Percentiles rank a stretch among this genome's conserved stretches.
These are phyloP conservation scores for Flexamia atlantica DNA, from an alignment of 2,888 invertebrate species.

Conservation along the genomic window DNA sequence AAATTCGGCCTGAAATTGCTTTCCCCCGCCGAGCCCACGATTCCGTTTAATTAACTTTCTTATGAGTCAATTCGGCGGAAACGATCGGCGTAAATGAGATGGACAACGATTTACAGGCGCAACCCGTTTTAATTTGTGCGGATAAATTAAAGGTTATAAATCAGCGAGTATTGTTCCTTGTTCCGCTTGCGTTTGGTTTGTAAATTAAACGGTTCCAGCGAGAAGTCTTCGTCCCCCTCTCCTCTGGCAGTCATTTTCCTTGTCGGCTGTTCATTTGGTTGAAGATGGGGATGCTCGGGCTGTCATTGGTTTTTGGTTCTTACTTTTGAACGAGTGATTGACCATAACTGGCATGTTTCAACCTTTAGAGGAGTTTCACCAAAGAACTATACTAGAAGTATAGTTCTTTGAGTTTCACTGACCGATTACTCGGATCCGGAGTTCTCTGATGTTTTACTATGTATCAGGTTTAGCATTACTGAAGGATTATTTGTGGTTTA, in stretches of 20 bases:
- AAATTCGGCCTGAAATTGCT: constrained; percentile 41
- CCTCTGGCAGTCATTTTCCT: constrained; percentile 1
- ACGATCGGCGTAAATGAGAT: constrained; percentile 36
- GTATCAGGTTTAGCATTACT: too few species aligned
- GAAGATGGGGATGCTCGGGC: background rate
- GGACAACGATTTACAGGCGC: constrained; percentile 26
- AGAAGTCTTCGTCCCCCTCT: constrained; percentile 38
- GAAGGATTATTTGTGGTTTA: too few species aligned
- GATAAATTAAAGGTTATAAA: constrained; percentile 53
- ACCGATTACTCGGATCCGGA: too few species aligned
- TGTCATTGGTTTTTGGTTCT: too few species aligned
- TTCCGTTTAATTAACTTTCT: constrained; percentile 53
- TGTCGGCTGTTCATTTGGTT: constrained; percentile 2
- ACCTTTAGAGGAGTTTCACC: too few species aligned
- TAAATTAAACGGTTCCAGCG: constrained; percentile 22
- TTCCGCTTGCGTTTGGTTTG: constrained; percentile 34
- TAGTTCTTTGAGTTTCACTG: too few species aligned
- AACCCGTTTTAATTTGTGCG: constrained; percentile 42
- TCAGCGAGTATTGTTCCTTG: constrained; percentile 28
- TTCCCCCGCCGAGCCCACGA: constrained; percentile 25
- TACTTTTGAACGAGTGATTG: too few species aligned
- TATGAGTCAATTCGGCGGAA: constrained; percentile 42
- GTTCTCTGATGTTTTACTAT: too few species aligned
- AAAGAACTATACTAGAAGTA: too few species aligned
- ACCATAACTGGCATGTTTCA: too few species aligned